Conservation (phyloP, 2,797 vertebrate species). For the Tamandua tetradactyla region DNA sequence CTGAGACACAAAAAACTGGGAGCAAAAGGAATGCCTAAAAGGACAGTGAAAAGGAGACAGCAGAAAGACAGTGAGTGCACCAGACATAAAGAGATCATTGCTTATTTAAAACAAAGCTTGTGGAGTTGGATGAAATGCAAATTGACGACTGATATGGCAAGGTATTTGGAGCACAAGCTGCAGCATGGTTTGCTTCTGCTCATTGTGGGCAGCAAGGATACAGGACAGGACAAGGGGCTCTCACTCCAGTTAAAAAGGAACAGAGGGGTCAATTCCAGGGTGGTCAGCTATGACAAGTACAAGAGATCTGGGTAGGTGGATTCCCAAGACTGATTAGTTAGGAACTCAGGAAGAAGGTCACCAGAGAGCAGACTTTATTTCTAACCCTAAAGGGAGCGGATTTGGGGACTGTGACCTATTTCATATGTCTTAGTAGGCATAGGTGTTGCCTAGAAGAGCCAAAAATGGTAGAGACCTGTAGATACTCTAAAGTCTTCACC, state of each 20-base stretch:
- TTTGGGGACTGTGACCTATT: neutral
- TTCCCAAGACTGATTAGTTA: neutral
- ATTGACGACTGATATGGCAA: neutral
- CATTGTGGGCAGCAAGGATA: neutral
- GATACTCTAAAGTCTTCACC: neutral
- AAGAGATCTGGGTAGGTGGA: neutral
- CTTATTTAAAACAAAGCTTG: neutral
- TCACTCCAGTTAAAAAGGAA: neutral
- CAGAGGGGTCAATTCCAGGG: neutral
- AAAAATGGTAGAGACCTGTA: neutral
- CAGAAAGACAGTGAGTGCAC: neutral
- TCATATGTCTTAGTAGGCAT: neutral
- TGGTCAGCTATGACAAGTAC: neutral
- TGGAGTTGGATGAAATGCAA: conserved; percentile 21
- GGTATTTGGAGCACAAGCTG: neutral
- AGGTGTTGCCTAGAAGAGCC: neutral
- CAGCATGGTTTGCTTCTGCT: neutral
- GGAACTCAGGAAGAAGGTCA: neutral
- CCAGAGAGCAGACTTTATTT: neutral
- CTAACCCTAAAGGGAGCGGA: neutral
- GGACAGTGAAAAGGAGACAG: neutral
- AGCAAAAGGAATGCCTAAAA: neutral
- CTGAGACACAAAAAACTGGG: neutral
- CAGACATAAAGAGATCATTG: neutral
- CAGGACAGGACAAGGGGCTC: neutral